These are phyloP conservation scores for Celastrina argiolus DNA, from an alignment of 2,888 invertebrate genomes.

Conservation along the genomic window DNA sequence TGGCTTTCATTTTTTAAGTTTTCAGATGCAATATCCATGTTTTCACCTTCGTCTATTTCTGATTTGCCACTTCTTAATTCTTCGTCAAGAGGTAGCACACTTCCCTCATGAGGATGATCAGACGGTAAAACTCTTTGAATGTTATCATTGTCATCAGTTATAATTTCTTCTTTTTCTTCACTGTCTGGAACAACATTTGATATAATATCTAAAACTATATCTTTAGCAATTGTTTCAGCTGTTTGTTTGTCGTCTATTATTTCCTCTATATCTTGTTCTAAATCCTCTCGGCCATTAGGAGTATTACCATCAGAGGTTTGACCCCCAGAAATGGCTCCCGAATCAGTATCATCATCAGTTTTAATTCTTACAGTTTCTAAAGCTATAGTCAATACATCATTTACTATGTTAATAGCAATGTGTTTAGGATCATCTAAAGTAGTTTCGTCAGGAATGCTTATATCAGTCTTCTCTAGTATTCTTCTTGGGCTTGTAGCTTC, in stretches of 20 bases:
- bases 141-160: conserved; percentile 38
- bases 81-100: conserved; percentile 66
- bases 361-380: conserved; percentile 65
- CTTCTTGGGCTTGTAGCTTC: conserved; percentile 77
- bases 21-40: conserved; percentile 46
- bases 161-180: conserved; percentile 36
- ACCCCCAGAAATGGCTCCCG: conserved; percentile 69
- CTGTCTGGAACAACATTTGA: conserved; percentile 48
- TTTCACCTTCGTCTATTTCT: conserved; percentile 27
- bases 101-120: conserved; percentile 63
- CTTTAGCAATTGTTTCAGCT: conserved; percentile 57
- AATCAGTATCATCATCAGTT: conserved; percentile 67
- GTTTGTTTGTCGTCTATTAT: conserved; percentile 54
- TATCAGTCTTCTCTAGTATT: conserved; percentile 64
- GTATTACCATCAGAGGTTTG: conserved; percentile 68
- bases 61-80: conserved; percentile 53
- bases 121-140: conserved; percentile 56
- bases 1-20: conserved; percentile 60
- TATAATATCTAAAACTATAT: conserved; percentile 59
- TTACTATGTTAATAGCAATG: conserved; percentile 68
- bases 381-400: conserved; percentile 69
- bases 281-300: conserved; percentile 67
- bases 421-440: conserved; percentile 57
- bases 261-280: conserved; percentile 66
- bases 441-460: conserved; percentile 45